Conservation (phyloP, 2,888 invertebrate genomes). For the Phortica magna region DNA sequence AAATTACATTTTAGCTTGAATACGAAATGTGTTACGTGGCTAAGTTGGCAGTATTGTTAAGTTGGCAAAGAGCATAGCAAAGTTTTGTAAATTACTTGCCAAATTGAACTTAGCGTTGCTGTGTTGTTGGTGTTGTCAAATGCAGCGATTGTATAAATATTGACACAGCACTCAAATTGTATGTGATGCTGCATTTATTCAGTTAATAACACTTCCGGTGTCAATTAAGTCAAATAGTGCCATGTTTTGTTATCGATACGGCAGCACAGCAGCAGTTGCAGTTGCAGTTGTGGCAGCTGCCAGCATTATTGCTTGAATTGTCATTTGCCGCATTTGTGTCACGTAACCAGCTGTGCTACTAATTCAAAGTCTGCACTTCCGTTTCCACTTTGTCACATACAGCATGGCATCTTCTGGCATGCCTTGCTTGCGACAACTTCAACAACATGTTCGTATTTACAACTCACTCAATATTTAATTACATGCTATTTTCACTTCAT, state of each 20-base stretch:
- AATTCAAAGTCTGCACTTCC: slow-evolving; percentile 49
- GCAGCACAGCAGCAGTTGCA: neutral
- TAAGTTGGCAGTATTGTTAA: too few species aligned
- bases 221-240: slow-evolving; percentile 47
- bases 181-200: slow-evolving; percentile 33
- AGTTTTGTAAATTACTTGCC: slow-evolving; percentile 16
- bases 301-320: neutral
- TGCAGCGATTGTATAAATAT: slow-evolving; percentile 18
- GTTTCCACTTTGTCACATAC: slow-evolving; percentile 59
- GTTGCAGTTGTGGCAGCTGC: neutral
- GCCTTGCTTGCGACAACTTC: neutral
- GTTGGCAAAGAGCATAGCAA: neutral
- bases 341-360: neutral
- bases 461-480: slow-evolving; percentile 34
- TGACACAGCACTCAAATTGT: slow-evolving; percentile 12
- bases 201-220: slow-evolving; percentile 40
- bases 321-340: neutral
- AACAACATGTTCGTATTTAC: slow-evolving; percentile 14
- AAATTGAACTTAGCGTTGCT: slow-evolving; percentile 20
- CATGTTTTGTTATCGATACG: slow-evolving; percentile 20
- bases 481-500: slow-evolving; percentile 38
- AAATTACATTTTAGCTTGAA: neutral
- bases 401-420: slow-evolving; percentile 9
- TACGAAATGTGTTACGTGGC: too few species aligned
- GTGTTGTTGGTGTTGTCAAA: neutral